Evolutionary conservation across 2,888 invertebrate genomes (phyloP).

Genomic region (Frankliniella fusca): DNA sequence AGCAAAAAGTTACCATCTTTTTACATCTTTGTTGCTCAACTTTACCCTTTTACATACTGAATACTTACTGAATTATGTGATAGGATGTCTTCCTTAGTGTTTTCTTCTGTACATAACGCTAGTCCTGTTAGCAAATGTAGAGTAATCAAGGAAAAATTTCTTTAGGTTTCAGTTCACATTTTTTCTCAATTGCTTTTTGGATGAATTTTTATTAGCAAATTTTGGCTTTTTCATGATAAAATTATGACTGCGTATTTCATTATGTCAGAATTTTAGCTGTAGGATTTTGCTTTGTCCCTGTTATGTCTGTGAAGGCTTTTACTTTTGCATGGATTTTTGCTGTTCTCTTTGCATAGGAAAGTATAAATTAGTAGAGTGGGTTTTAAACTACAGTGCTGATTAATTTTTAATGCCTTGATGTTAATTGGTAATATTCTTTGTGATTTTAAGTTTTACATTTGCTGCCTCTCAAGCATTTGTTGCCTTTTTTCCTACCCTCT

Average conservation of each 20-base stretch:
- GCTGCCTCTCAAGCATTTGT: too few relatives aligned
- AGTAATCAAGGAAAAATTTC: slow-evolving; percentile 21
- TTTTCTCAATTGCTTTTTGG: not conserved
- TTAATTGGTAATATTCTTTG: too few relatives aligned
- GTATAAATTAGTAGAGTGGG: not conserved
- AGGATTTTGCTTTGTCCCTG: too few relatives aligned
- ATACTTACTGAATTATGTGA: not conserved
- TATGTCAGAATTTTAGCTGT: slow-evolving; percentile 25
- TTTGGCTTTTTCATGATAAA: too few relatives aligned
- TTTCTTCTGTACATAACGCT: slow-evolving; percentile 20
- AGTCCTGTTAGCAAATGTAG: not conserved
- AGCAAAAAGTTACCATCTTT: not conserved
- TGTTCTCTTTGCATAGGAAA: slow-evolving; percentile 6
- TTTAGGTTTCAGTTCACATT: not conserved
- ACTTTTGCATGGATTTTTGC: not conserved
- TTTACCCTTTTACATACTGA: too few relatives aligned
- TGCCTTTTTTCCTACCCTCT: too few relatives aligned
- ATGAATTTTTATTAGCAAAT: not conserved
- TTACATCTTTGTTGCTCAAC: not conserved
- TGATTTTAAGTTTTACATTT: too few relatives aligned
- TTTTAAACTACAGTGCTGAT: too few relatives aligned
- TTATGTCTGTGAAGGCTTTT: too few relatives aligned
- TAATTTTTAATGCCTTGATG: too few relatives aligned
- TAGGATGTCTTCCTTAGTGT: slow-evolving; percentile 21
- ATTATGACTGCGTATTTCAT: slow-evolving; percentile 30